Evolutionary conservation across 2,113 vertebrate species (phyloP).

Genomic region (Eurypyga helias): DNA sequence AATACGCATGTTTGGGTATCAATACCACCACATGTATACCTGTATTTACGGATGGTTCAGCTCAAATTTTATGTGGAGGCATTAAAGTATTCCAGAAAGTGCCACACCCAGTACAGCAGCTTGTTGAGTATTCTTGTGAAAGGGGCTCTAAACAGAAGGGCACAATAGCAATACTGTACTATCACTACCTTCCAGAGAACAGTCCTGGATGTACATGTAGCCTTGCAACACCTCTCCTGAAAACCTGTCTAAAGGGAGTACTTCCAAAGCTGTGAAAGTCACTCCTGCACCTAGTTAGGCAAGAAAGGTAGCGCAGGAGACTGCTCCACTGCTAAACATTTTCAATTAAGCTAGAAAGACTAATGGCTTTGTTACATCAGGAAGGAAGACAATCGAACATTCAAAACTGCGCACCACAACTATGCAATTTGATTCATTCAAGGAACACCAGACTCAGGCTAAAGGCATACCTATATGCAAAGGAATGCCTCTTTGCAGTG

Average conservation of each 20-base stretch:
- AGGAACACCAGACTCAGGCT: background rate
- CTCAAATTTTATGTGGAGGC: background rate
- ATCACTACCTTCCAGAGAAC: background rate
- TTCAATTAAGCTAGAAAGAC: background rate
- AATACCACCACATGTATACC: background rate
- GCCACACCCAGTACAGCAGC: background rate
- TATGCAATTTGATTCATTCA: background rate
- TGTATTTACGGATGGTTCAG: background rate
- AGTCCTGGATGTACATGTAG: background rate
- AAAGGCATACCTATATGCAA: background rate
- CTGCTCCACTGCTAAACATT: background rate
- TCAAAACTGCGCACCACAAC: background rate
- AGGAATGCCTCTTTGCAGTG: background rate
- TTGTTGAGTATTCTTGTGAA: background rate
- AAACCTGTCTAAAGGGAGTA: background rate
- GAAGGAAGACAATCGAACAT: background rate
- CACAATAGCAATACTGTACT: too few species aligned
- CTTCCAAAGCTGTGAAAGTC: background rate
- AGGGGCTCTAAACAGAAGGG: background rate
- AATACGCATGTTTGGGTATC: background rate
- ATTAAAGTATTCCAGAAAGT: background rate
- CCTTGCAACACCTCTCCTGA: background rate
- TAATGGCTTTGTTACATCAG: background rate
- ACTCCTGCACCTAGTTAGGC: background rate
- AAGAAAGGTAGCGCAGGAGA: background rate